Conservation (phyloP, 2,888 invertebrate genomes). For the Noctua janthina region DNA sequence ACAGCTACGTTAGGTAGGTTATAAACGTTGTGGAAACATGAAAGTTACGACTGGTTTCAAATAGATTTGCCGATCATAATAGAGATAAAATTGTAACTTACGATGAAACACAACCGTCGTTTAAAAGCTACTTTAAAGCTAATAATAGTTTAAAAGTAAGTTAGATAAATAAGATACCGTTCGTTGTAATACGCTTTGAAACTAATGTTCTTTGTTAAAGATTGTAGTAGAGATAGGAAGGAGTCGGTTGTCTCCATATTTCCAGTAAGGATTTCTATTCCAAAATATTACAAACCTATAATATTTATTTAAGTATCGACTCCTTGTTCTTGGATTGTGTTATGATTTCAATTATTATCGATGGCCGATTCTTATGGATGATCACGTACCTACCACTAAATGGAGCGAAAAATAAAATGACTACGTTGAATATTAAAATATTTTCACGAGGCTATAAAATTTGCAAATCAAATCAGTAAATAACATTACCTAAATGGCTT, state of each 20-base stretch:
- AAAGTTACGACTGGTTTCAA: slow-evolving; percentile 34
- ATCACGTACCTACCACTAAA: slow-evolving; percentile 37
- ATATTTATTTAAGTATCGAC: neutral
- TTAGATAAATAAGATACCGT: too few species aligned
- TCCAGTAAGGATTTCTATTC: too few species aligned
- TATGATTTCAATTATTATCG: slow-evolving; percentile 5
- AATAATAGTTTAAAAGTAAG: neutral
- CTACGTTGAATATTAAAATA: slow-evolving; percentile 36
- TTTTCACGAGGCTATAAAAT: slow-evolving; percentile 20
- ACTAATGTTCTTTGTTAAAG: too few species aligned
- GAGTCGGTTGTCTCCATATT: too few species aligned
- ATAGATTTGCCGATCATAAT: slow-evolving; percentile 43
- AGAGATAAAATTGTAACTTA: slow-evolving; percentile 42
- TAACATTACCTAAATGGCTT: neutral
- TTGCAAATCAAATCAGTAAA: slow-evolving; percentile 17
- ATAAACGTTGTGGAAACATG: slow-evolving; percentile 47
- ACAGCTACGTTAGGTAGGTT: slow-evolving; percentile 49
- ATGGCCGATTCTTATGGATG: slow-evolving; percentile 20
- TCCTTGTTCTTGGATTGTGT: neutral
- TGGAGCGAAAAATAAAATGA: slow-evolving; percentile 33
- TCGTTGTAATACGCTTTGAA: too few species aligned
- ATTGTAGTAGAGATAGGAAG: too few species aligned
- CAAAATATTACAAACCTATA: neutral
- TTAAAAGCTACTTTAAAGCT: neutral
- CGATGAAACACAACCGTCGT: slow-evolving; percentile 9